Base-by-base conservation (phyloP, 2,888 invertebrate genomes). In the Timandra comae region DNA sequence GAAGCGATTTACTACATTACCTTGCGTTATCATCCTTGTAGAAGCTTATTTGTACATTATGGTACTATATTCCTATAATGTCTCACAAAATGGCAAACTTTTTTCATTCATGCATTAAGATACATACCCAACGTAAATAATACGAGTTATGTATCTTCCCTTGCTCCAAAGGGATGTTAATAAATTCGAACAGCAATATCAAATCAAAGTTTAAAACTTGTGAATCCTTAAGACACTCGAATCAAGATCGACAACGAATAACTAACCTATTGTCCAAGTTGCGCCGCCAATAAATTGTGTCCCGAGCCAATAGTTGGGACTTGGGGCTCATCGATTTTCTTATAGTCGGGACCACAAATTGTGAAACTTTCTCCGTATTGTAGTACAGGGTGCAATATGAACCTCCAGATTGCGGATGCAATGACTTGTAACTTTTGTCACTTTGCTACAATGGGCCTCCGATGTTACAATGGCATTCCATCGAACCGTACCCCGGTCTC, bases 301-400 rank as follows among this genome's bases (percentile, higher is more conserved):
- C 58, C 49, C 54, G 54, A 41, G 57, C 61, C 72, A 58, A 72
- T 72, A 73, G 73, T 74, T 66, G 42, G 55, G 49, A 57, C 48
- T 54, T 52, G 41, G 43, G 36, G 47, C 43, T 55, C 63, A 69
- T 64, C 67, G 71, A 69, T 70, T 70, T 70, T 69, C 65, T 68
- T 68, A 55, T 54, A 16, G 52, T 59, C 52, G 56, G 52, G 49
- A 50, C 75, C 73, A 60, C 74, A 74, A 72, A 74, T 72, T 69
- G 72, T 68, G 65, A 64, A 72, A 73, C 64, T 73, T 72, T 56
- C 50, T 52, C 58, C 58, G 59, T 49, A 67, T 76, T 76, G 74
- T 74, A 58, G 63, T 61, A 51, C 50, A 43, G 61, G 57, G 59
- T 64, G 70, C 73, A 73, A 66, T 72, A 73, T 69, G 72, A 69